Percentiles rank a stretch among this genome's conserved stretches.
phyloP scores from a whole-genome alignment of 2,888 invertebrate genomes.

The Allacma fusca region DNA sequence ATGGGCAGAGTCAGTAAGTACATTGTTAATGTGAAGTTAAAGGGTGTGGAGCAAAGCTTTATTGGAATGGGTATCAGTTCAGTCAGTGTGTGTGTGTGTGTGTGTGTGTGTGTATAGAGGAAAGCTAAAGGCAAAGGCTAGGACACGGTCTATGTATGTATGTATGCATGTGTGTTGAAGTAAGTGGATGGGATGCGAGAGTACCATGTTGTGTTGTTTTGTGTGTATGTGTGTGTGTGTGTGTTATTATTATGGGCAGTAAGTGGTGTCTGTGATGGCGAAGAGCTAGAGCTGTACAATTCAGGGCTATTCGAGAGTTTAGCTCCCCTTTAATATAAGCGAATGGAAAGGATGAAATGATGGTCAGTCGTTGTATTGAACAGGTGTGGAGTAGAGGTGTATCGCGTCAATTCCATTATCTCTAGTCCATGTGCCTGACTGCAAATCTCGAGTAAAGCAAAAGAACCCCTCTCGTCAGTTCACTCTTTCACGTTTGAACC shows the following conservation, averaged over 20 bases:
- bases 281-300: slow-evolving; percentile 22
- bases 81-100: too few relatives aligned
- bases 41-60: too few relatives aligned
- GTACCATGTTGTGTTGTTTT: too few relatives aligned
- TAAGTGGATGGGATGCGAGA: too few relatives aligned
- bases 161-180: too few relatives aligned
- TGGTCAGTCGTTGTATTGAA: slow-evolving; percentile 48
- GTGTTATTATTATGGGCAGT: neutral
- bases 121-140: too few relatives aligned
- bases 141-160: too few relatives aligned
- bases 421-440: slow-evolving; percentile 34
- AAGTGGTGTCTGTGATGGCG: neutral
- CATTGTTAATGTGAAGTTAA: too few relatives aligned
- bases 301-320: slow-evolving; percentile 22
- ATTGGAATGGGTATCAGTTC: too few relatives aligned
- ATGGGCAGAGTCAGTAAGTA: too few relatives aligned
- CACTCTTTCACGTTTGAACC: neutral
- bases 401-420: slow-evolving; percentile 21
- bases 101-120: too few relatives aligned
- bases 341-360: slow-evolving; percentile 31
- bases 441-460: neutral
- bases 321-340: slow-evolving; percentile 31
- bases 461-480: neutral
- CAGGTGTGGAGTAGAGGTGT: slow-evolving; percentile 49
- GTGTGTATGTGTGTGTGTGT: too few relatives aligned